Percentiles rank a stretch among this genome's conserved stretches.
These are phyloP conservation scores for Apis florea DNA, from an alignment of 1,140 invertebrate species.

Conservation along the genomic window DNA sequence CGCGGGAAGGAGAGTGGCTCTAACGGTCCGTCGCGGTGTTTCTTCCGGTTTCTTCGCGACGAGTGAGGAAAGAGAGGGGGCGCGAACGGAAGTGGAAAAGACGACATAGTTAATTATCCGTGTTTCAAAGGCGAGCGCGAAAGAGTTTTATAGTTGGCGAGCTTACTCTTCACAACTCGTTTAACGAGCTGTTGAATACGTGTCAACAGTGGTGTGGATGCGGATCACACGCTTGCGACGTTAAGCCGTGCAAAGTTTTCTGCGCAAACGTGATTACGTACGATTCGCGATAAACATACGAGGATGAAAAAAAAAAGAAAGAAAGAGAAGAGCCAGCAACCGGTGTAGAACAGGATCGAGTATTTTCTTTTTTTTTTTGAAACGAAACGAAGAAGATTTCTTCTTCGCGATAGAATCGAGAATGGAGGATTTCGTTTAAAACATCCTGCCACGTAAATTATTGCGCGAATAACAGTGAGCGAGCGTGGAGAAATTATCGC, in stretches of 20 bases:
- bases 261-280: not conserved
- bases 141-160: constrained; percentile 43
- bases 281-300: not conserved
- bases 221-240: not conserved
- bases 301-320: not conserved
- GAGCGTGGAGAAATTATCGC: too few species aligned
- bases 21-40: constrained; percentile 24
- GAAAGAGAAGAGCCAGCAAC: not conserved
- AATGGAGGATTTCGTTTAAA: too few species aligned
- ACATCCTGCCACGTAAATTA: too few species aligned
- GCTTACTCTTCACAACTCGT: constrained; percentile 50
- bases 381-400: too few species aligned
- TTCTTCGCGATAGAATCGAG: too few species aligned
- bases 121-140: constrained; percentile 47
- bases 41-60: constrained; percentile 34
- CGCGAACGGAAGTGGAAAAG: constrained; percentile 39
- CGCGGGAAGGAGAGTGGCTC: constrained; percentile 6
- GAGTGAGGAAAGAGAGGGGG: constrained; percentile 10
- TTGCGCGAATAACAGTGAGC: too few species aligned
- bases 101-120: constrained; percentile 53
- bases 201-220: not conserved
- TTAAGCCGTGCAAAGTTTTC: constrained; percentile 13
- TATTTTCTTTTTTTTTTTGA: too few species aligned
- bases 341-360: not conserved
- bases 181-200: constrained; percentile 38